phyloP scores from a whole-genome alignment of 2,797 vertebrate genomes.

The Ctenochaetus hawaiiensis region DNA sequence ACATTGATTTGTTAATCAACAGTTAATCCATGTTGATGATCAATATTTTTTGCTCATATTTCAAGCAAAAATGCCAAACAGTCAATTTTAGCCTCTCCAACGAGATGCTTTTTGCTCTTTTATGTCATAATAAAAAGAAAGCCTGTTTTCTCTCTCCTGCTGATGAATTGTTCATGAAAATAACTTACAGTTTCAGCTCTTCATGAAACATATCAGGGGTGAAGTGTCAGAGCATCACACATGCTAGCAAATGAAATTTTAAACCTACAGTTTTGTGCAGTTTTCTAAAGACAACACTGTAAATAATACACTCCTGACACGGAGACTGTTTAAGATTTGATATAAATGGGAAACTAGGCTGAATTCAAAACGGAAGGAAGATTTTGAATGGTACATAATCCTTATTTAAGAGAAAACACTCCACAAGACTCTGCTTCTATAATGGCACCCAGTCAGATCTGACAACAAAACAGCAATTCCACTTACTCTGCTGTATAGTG shows the following conservation, averaged over 20 bases:
- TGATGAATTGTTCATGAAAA: neutral
- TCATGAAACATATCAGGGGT: neutral
- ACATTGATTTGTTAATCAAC: neutral
- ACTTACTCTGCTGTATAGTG: conserved; percentile 13
- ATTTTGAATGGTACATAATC: conserved; percentile 2
- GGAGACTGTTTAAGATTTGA: neutral
- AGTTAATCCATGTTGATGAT: neutral
- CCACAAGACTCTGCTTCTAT: conserved; percentile 18
- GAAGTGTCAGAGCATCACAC: neutral
- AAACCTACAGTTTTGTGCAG: neutral
- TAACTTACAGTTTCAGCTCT: neutral
- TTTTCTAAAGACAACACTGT: neutral
- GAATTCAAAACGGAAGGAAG: neutral
- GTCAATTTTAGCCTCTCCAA: neutral
- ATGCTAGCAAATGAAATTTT: conserved; percentile 2
- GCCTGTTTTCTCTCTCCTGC: too few relatives aligned
- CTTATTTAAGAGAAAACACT: conserved; percentile 27
- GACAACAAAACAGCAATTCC: conserved; percentile 35
- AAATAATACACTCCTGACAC: neutral
- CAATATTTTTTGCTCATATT: neutral
- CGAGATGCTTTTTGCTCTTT: neutral
- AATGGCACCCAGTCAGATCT: conserved; percentile 15
- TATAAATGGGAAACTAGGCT: neutral
- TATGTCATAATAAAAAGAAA: neutral
- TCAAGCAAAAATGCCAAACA: neutral